A percentile compares a stretch with the other conserved stretches of the same genome.
Conservation (phyloP, 2,797 vertebrate genomes). For the Glossophaga mutica region DNA sequence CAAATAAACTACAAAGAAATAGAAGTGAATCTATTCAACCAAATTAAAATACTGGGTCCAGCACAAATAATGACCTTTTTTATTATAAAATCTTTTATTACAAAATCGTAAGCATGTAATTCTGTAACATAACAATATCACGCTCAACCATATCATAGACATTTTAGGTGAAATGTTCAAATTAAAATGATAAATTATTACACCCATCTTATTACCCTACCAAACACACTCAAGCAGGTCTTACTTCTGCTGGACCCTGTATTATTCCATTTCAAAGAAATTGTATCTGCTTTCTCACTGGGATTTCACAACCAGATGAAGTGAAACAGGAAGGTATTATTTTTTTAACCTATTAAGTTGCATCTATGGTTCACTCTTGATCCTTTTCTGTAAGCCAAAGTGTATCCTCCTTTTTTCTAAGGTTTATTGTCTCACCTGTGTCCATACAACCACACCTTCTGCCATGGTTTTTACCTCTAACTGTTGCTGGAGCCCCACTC, state of each 20-base stretch:
- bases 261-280: not conserved
- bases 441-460: not conserved
- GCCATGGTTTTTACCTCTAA: not conserved
- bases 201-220: no score
- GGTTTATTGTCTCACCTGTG: not conserved
- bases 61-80: no score
- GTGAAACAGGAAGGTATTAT: not conserved
- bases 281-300: not conserved
- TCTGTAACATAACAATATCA: no score
- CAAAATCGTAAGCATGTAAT: no score
- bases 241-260: no score
- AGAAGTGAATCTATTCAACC: not conserved
- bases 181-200: no score
- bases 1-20: not conserved
- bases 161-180: no score
- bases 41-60: not conserved
- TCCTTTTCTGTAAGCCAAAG: not conserved
- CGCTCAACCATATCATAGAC: no score
- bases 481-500: not conserved
- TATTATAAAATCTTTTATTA: no score
- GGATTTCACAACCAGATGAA: not conserved
- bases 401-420: not conserved
- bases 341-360: not conserved
- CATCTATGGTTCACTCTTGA: not conserved
- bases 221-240: no score